These are phyloP conservation scores for Zenarchopterus dispar DNA, from an alignment of 2,797 vertebrate species.

Conservation along the genomic window DNA sequence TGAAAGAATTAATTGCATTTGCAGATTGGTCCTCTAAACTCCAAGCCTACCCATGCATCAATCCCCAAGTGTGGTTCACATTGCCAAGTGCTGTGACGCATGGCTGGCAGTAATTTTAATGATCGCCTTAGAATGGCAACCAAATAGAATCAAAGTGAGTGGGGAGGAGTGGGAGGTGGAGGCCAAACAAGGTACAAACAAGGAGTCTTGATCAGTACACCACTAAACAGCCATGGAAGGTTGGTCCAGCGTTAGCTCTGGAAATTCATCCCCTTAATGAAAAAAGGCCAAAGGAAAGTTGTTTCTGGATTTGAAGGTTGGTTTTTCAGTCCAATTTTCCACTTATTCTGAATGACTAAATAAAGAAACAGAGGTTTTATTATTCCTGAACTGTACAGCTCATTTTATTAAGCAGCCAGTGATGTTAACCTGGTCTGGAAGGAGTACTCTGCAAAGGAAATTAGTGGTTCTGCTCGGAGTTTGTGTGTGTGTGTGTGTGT, in stretches of 20 bases:
- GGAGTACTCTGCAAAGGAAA: constrained; percentile 32
- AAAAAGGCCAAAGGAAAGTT: constrained; percentile 21
- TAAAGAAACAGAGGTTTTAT: constrained; percentile 59
- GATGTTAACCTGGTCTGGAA: constrained; percentile 51
- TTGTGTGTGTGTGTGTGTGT: constrained; percentile 8
- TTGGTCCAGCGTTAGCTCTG: constrained; percentile 39
- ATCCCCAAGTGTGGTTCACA: too few species aligned
- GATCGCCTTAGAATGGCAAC: too few species aligned
- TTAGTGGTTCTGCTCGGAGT: constrained; percentile 47
- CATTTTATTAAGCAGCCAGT: constrained; percentile 15
- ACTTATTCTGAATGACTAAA: constrained; percentile 19
- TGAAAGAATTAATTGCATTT: too few species aligned
- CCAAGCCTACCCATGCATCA: too few species aligned
- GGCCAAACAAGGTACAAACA: neutral
- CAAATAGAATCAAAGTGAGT: too few species aligned
- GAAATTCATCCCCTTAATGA: constrained; percentile 30
- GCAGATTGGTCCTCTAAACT: too few species aligned
- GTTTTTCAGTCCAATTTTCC: constrained; percentile 50
- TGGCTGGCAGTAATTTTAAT: too few species aligned
- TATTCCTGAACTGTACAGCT: constrained; percentile 29
- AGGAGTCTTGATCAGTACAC: too few species aligned
- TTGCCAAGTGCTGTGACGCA: too few species aligned
- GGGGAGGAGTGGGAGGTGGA: neutral
- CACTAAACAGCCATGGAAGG: neutral
- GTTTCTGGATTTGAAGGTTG: constrained; percentile 27